phyloP scores from a whole-genome alignment of 2,113 vertebrate species.

The Scomber japonicus region DNA sequence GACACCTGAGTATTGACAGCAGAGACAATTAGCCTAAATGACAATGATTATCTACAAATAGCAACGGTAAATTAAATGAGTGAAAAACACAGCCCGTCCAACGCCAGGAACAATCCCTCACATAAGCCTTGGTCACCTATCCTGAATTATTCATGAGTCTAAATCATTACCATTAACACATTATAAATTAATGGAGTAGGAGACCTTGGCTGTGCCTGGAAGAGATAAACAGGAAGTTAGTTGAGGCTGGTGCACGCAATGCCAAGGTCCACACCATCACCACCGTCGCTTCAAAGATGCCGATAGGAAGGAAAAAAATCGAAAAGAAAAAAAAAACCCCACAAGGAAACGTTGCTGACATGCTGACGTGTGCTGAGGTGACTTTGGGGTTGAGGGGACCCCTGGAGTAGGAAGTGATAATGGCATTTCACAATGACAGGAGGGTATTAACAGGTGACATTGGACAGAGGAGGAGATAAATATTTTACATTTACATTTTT shows the following conservation, averaged over 20 bases:
- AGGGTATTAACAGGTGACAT: constrained; percentile 73
- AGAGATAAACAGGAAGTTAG: constrained; percentile 69
- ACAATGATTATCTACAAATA: constrained; percentile 75
- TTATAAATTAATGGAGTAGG: constrained; percentile 71
- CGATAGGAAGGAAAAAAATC: neutral
- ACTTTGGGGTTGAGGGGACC: constrained; percentile 58
- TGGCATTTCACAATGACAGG: constrained; percentile 63
- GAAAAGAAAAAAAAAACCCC: neutral
- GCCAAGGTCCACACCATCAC: constrained; percentile 49
- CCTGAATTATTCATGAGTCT: constrained; percentile 70
- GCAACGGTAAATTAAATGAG: constrained; percentile 67
- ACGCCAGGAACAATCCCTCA: constrained; percentile 53
- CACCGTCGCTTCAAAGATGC: constrained; percentile 28
- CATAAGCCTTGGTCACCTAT: constrained; percentile 42
- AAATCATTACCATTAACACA: constrained; percentile 76
- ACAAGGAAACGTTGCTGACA: constrained; percentile 31
- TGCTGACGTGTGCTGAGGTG: constrained; percentile 40
- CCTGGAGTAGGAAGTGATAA: constrained; percentile 60
- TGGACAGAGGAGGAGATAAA: constrained; percentile 65
- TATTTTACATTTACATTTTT: constrained; percentile 60
- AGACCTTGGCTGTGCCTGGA: constrained; percentile 57
- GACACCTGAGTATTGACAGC: constrained; percentile 75
- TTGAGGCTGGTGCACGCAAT: constrained; percentile 11
- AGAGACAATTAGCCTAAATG: constrained; percentile 77
- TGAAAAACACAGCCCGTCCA: constrained; percentile 21